phyloP scores from a whole-genome alignment of 2,888 invertebrate genomes.

The Andricus curvator region DNA sequence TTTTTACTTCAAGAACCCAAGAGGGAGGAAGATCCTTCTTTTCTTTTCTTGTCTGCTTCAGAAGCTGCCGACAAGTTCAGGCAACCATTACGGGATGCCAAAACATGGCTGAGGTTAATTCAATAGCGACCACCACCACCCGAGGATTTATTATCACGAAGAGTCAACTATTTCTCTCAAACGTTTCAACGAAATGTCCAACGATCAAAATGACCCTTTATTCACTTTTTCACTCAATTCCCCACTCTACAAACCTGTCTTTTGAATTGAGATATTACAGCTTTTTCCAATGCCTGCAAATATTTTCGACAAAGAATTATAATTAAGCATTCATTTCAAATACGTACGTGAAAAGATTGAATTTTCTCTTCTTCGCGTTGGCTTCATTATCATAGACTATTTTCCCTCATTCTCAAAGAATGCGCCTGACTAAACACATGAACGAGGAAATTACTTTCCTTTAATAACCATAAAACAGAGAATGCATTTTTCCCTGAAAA shows the following conservation, averaged over 20 bases:
- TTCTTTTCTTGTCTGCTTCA: background rate
- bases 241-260: background rate
- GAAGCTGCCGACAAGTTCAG: slow-evolving; percentile 38
- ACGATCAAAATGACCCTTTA: slow-evolving; percentile 20
- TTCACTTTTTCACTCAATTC: background rate
- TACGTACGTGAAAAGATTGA: background rate
- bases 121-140: slow-evolving; percentile 13
- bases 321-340: too few relatives aligned
- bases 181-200: slow-evolving; percentile 36
- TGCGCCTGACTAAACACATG: slow-evolving; percentile 14
- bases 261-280: background rate
- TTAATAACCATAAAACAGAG: slow-evolving; percentile 14
- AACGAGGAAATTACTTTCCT: slow-evolving; percentile 24
- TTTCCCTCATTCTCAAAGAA: slow-evolving; percentile 2
- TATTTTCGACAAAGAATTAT: background rate
- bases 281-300: background rate
- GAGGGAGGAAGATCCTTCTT: slow-evolving; percentile 23
- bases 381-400: background rate
- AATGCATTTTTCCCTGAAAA: slow-evolving; percentile 29
- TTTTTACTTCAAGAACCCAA: slow-evolving; percentile 15
- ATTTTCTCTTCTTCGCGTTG: background rate
- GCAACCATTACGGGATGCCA: slow-evolving; percentile 37
- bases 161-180: slow-evolving; percentile 33
- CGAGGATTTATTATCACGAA: slow-evolving; percentile 18
- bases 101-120: slow-evolving; percentile 34